Base-by-base conservation (phyloP, 2,113 vertebrate genomes). In the Tinamus guttatus region DNA sequence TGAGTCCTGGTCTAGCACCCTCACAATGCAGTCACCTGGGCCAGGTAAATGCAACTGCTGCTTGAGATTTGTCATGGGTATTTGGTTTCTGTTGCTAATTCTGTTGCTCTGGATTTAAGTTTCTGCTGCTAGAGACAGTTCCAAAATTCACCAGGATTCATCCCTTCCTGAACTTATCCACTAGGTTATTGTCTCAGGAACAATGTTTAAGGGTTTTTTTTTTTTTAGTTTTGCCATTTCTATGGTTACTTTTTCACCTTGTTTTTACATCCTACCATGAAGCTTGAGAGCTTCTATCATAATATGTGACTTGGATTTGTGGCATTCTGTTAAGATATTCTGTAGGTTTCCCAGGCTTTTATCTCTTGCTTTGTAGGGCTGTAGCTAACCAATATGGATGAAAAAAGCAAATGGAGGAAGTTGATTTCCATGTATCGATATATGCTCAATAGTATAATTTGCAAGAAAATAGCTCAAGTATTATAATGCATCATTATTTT, bases 371-470 rank as follows among this genome's bases (percentile, higher is more conserved):
- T 75, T 89, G 73, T 73, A 47, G 65, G 75, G 40, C 47, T 60
- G 24, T 47, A 92, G 92, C 90, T 51, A 90, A 40, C 94, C 86
- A 65, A 38, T 89, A 25, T 89, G 89, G 68, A 94, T 68, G n/a
- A n/a, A 91, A 25, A 67, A 73, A 90, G 70, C 76, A 62, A 86
- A 70, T 69, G 59, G 92, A 82, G 91, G 79, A 91, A 93, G 87
- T 93, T 95, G 87, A 91, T 95, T 96, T 95, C 54, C 11, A 1
- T 51, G 40, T 95, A 95, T 85, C 96, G 24, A 49, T 49, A 11
- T 49, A 93, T 96, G 96, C 87, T 68, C 74, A 94, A 56, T 96
- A 94, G 95, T 91, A 89, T 93, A 59, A 91, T 91, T 82, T 96
- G 70, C 58, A 91, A 75, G 5, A 91, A 96, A 91, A 95, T 82